Percentiles rank a stretch among this genome's conserved stretches.
These are phyloP conservation scores for Leptobrachium ailaonicum DNA, from an alignment of 2,113 vertebrate species.

Conservation along the genomic window DNA sequence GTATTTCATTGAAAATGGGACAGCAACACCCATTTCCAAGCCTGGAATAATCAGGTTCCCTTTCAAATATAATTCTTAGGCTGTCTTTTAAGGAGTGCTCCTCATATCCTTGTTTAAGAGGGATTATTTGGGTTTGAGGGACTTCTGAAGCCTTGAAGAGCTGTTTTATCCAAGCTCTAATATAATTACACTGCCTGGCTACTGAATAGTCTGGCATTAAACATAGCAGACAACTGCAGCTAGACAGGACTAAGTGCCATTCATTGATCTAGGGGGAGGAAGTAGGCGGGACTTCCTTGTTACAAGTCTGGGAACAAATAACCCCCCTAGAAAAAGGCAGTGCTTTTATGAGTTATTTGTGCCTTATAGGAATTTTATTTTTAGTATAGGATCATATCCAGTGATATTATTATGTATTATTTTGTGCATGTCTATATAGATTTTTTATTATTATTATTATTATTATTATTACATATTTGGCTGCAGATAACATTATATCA, in stretches of 20 bases:
- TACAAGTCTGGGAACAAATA: background rate
- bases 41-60: constrained; percentile 10
- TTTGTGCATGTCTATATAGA: too few species aligned
- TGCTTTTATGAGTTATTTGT: background rate
- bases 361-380: too few species aligned
- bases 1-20: background rate
- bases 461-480: too few species aligned
- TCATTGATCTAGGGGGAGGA: background rate
- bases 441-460: too few species aligned
- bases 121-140: constrained; percentile 20
- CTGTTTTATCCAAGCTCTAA: background rate
- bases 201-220: background rate
- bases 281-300: background rate
- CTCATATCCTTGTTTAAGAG: constrained; percentile 4
- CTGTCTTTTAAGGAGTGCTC: constrained; percentile 21
- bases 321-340: background rate
- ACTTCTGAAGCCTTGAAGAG: constrained; percentile 20
- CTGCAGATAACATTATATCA: too few species aligned
- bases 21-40: constrained; percentile 3
- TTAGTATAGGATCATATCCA: too few species aligned
- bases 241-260: background rate
- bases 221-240: background rate
- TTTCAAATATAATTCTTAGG: background rate
- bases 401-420: too few species aligned
- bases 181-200: background rate